These are phyloP conservation scores for Gobiocypris rarus DNA, from an alignment of 2,113 vertebrate species.

Conservation along the genomic window DNA sequence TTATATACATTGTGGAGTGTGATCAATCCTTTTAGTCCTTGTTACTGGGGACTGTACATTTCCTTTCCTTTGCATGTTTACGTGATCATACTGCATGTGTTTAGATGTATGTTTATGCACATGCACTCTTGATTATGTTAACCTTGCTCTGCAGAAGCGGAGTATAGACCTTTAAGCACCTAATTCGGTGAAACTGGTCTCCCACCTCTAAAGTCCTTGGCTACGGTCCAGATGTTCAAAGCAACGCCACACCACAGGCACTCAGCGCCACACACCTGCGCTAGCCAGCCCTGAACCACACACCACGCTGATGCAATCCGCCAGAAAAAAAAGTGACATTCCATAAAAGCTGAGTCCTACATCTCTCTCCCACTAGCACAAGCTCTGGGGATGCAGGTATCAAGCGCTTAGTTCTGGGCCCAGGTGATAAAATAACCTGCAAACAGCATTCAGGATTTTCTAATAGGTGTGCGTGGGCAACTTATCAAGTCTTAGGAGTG, in stretches of 20 bases:
- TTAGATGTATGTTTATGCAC: background rate
- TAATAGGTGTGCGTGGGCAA: conserved; percentile 17
- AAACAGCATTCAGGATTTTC: conserved; percentile 25
- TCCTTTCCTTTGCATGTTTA: background rate
- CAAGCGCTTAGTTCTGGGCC: conserved; percentile 9
- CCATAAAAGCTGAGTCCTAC: conserved; percentile 26
- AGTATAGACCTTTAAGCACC: conserved; percentile 65
- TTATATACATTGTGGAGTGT: conserved; percentile 7
- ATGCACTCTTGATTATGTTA: conserved; percentile 56
- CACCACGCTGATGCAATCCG: conserved; percentile 20
- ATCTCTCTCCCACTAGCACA: conserved; percentile 5
- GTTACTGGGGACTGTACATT: background rate
- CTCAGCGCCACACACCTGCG: conserved; percentile 32
- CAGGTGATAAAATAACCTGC: conserved; percentile 45
- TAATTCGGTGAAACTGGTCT: conserved; percentile 61
- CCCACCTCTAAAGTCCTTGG: conserved; percentile 58
- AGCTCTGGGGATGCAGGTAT: conserved; percentile 20
- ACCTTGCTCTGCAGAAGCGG: conserved; percentile 52
- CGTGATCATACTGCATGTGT: background rate
- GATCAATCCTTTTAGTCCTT: background rate
- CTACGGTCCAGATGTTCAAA: conserved; percentile 51
- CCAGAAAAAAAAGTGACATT: conserved; percentile 2
- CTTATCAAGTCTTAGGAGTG: conserved; percentile 25
- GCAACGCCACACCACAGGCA: conserved; percentile 32
- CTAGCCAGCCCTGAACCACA: conserved; percentile 15